Evolutionary conservation across 2,797 vertebrate genomes (phyloP).

Genomic region (Syngnathus rostellatus): DNA sequence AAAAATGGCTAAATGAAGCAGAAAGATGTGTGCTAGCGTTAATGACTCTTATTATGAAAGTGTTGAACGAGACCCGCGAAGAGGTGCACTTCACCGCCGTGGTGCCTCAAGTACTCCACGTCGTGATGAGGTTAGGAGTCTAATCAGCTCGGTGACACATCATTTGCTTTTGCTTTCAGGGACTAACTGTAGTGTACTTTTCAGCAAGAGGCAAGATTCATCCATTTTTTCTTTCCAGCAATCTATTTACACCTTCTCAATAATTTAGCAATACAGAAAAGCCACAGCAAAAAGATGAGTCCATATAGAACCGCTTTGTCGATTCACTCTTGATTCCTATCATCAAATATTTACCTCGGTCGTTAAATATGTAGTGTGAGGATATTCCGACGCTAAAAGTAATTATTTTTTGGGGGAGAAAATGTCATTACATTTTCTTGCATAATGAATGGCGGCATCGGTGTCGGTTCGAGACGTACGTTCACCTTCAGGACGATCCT

Average conservation of each 20-base stretch:
- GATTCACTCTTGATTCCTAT: constrained; percentile 54
- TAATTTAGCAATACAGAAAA: constrained; percentile 43
- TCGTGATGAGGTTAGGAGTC: constrained; percentile 21
- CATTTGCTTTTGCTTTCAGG: constrained; percentile 16
- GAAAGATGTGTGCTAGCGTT: constrained; percentile 65
- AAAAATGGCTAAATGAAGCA: constrained; percentile 69
- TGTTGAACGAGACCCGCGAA: constrained; percentile 43
- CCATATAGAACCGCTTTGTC: constrained; percentile 64
- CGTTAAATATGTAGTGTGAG: constrained; percentile 46
- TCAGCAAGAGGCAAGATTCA: background rate
- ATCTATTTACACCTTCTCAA: no score
- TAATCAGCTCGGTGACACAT: constrained; percentile 42
- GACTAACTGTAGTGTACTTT: constrained; percentile 3
- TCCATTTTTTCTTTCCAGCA: no score
- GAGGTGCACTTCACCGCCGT: constrained; percentile 43
- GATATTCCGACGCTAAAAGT: constrained; percentile 26
- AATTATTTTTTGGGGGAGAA: constrained; percentile 41
- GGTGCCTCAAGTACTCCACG: constrained; percentile 23
- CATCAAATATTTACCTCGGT: constrained; percentile 57
- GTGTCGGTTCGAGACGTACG: constrained; percentile 38
- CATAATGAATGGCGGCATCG: constrained; percentile 43
- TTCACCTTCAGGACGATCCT: constrained; percentile 38
- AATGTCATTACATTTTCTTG: background rate
- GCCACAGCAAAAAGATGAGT: constrained; percentile 54
- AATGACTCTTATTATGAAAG: constrained; percentile 68